Evolutionary conservation across 2,797 vertebrate genomes (phyloP), one percentile per base, ranked within the genome.

Genomic region (Melanotaenia trifasciata): DNA sequence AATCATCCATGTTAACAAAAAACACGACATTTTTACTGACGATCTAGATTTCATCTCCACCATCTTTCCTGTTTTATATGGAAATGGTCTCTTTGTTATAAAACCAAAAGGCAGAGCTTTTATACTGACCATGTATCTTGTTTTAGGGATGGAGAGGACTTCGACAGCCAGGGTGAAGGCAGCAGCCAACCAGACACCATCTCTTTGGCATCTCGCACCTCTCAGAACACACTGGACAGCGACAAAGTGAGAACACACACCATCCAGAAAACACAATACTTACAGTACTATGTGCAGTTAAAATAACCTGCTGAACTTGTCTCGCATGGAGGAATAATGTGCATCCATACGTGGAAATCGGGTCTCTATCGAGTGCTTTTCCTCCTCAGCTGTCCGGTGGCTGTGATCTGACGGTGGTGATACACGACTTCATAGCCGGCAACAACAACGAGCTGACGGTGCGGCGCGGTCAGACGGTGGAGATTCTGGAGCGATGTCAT

Each of bases 101-200:
- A 58, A 14, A 36, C 14, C 9, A 12, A 13, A 0, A 1, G 5
- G 3, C 24, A 16, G 9, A 22, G 3, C 5, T 36, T 68, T 61
- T 20, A 61, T 33, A 16, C 32, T 57, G 14, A 43, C 68, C 0
- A 0, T 57, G 18, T 74, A 38, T 77, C 43, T 64, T 45, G 11
- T 28, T 0, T 40, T n/a, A 99, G 98, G 94, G 97, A 99, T 38
- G 96, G 97, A 51, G 98, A 99, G 80, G 98, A 99, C 80, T 86
- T 99, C 87, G 98, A 99, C 92, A 99, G 98, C 92, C 98, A 99
- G 93, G 98, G 98, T 75, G 98, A 99, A 59, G 98, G 96, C 84
- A 99, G 98, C 93, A 99, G 98, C 90, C 98, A 99, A 76, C 98
- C 98, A 5, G 98, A 99, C 89, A 99, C 98, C 1, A 98, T 99